Evolutionary conservation across 2,888 invertebrate genomes (phyloP), one percentile per base, ranked within the genome.

Genomic region (Cecidostiba fungosa): DNA sequence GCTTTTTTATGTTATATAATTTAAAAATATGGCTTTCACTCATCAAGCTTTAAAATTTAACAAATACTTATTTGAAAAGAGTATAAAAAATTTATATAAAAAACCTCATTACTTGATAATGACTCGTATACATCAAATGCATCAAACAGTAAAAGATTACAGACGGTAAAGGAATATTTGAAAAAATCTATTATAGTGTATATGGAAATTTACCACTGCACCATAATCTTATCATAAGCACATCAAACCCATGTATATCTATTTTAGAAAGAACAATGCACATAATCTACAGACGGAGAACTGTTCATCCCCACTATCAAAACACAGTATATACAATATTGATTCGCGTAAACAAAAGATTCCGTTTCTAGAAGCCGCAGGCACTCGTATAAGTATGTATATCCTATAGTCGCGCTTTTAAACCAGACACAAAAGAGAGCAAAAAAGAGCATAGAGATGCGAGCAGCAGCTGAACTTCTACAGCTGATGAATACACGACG

Each of bases 261-360:
- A 72, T n/a, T 72, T 36, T 23, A 72, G 23, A 72, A 39, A 23
- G 14, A 43, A 72, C 66, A 66, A 62, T 26, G 23, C 62, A 62
- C 23, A n/a, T n/a, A 77, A 54, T 77, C 69, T 69, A 23, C 3
- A 70, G 29, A 70, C 8, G 10, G 23, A 32, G 8, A 73, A 74
- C 23, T 39, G 47, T 26, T 66, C 16, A 76, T 29, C 70, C 29
- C 26, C 23, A 32, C 47, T 26, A 23, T 54, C n/a, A 70, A 72
- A 77, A 59, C 29, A 32, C 32, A 32, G n/a, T 43, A 43, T 10
- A 14, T 14, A 77, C 54, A n/a, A 59, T 8, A 83, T 77, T 69
- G 77, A 82, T 70, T 50, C 12, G 8, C n/a, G 32, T 72, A 62
- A 83, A 83, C 77, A 77, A 82, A 77, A 83, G 82, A 82, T 82